phyloP scores from a whole-genome alignment of 1,140 invertebrate genomes.

The Tenebrio molitor region DNA sequence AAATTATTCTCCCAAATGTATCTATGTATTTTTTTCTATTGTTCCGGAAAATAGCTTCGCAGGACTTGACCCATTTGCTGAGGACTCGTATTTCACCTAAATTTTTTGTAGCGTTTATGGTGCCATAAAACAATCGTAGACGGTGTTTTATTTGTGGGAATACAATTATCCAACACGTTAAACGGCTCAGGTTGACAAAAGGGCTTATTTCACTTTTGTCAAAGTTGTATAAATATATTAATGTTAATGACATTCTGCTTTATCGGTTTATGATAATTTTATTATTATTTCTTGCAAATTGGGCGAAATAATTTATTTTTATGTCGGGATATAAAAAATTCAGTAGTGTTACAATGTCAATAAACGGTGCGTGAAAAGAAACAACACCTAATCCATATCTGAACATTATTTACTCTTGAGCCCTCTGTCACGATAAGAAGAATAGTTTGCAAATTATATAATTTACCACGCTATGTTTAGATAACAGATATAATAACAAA shows the following conservation, averaged over 20 bases:
- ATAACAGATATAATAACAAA: too few species aligned
- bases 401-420: too few species aligned
- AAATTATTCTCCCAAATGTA: too few species aligned
- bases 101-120: not conserved
- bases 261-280: constrained; percentile 35
- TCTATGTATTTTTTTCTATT: too few species aligned
- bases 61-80: not conserved
- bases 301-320: constrained; percentile 22
- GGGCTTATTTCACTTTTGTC: constrained; percentile 15
- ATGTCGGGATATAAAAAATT: constrained; percentile 21
- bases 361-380: constrained; percentile 6
- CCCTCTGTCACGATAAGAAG: too few species aligned
- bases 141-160: constrained; percentile 12
- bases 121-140: not conserved
- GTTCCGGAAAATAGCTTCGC: not conserved
- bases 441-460: too few species aligned
- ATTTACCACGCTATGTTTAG: too few species aligned
- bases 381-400: not conserved
- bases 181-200: not conserved
- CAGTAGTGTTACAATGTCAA: constrained; percentile 7
- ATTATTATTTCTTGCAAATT: constrained; percentile 28
- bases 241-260: constrained; percentile 21
- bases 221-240: constrained; percentile 31
- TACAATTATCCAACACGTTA: not conserved
- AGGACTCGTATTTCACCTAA: not conserved